These are phyloP conservation scores for Myotis vivesi DNA, from an alignment of 2,797 vertebrate species.

Conservation along the genomic window DNA sequence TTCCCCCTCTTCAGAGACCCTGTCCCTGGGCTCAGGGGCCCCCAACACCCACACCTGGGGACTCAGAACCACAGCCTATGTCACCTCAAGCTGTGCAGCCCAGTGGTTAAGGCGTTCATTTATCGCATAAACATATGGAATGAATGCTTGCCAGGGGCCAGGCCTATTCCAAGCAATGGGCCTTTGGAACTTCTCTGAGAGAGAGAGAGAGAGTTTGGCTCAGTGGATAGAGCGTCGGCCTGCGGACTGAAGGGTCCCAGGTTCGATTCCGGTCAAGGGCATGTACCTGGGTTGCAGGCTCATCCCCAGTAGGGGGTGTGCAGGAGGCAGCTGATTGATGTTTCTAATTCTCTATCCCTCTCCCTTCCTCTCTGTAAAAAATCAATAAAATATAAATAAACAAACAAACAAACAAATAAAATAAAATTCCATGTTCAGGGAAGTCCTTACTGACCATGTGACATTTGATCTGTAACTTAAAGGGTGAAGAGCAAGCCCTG, in stretches of 20 bases:
- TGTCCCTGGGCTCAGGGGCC: background rate
- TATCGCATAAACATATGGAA: background rate
- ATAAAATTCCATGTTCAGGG: background rate
- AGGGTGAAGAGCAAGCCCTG: background rate
- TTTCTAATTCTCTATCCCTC: too few species aligned
- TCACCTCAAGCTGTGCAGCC: background rate
- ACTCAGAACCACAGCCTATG: background rate
- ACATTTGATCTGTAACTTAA: background rate
- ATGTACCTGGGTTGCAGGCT: too few species aligned
- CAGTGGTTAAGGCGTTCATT: background rate
- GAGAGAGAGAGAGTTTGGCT: too few species aligned
- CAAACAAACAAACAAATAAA: too few species aligned
- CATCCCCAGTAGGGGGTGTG: too few species aligned
- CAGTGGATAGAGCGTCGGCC: too few species aligned
- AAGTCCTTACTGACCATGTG: background rate
- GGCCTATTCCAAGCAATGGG: background rate
- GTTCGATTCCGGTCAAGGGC: too few species aligned
- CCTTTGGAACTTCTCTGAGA: background rate
- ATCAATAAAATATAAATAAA: too few species aligned
- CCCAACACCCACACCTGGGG: background rate
- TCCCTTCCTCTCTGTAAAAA: too few species aligned
- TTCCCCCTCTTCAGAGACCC: background rate
- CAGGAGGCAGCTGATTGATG: too few species aligned
- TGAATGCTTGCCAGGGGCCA: rapidly evolving
- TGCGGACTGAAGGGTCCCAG: too few species aligned